A percentile compares a stretch with the other conserved stretches of the same genome.
Conservation (phyloP, 2,888 invertebrate genomes). For the Parochlus steinenii region DNA sequence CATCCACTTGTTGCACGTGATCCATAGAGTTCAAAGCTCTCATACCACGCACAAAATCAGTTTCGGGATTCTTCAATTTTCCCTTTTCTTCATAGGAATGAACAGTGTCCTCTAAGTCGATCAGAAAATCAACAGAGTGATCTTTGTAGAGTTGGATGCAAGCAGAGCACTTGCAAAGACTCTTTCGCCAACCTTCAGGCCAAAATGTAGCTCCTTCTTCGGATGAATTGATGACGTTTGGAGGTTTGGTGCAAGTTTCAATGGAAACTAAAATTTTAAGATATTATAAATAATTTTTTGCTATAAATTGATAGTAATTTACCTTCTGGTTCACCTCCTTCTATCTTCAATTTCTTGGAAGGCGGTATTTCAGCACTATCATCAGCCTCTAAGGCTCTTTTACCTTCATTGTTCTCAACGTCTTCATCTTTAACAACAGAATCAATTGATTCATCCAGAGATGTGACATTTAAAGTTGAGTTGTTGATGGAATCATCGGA, state of each 20-base stretch:
- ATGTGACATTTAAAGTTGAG: background rate
- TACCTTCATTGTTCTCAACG: background rate
- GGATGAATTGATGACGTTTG: no score
- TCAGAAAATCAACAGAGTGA: constrained; percentile 50
- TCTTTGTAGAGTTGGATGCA: constrained; percentile 56
- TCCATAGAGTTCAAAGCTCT: constrained; percentile 64
- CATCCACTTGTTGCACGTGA: constrained; percentile 69
- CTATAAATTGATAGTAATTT: constrained; percentile 18
- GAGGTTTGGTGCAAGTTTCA: background rate
- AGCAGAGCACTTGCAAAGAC: constrained; percentile 51
- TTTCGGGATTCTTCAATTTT: constrained; percentile 35
- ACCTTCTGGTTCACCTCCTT: constrained; percentile 7
- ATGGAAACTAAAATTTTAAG: no score
- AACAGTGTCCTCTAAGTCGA: constrained; percentile 70
- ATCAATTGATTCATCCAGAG: background rate
- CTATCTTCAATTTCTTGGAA: constrained; percentile 20
- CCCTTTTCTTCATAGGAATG: constrained; percentile 63
- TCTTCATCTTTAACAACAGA: background rate
- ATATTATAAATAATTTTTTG: no score
- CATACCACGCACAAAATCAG: constrained; percentile 57
- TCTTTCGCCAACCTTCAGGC: constrained; percentile 57
- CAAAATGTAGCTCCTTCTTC: constrained; percentile 54
- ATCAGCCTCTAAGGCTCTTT: constrained; percentile 10
- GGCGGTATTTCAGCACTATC: constrained; percentile 16
- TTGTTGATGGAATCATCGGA: constrained; percentile 7